These are phyloP conservation scores for Tychaedon coryphoeus DNA, from an alignment of 2,113 vertebrate species.

Conservation along the genomic window DNA sequence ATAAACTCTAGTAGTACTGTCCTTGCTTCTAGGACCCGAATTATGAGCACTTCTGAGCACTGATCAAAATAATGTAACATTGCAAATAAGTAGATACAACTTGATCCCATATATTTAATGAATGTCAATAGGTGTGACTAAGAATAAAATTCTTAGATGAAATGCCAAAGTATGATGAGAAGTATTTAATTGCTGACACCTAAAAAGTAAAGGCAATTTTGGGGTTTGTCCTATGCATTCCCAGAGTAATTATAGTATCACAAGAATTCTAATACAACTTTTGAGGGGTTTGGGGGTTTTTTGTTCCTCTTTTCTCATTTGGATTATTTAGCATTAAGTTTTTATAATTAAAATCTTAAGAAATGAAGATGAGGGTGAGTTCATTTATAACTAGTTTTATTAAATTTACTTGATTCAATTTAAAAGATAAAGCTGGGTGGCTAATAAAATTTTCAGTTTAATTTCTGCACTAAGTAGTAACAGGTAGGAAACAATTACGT, in stretches of 20 bases:
- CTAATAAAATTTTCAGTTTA: slow-evolving; percentile 45
- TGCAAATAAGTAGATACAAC: neutral
- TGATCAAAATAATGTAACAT: neutral
- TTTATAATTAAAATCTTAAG: neutral
- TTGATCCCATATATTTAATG: neutral
- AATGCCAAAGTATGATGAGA: neutral
- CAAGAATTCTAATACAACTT: neutral
- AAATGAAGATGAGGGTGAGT: neutral
- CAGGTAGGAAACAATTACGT: slow-evolving; percentile 23
- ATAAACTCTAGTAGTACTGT: neutral
- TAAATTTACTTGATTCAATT: slow-evolving; percentile 18
- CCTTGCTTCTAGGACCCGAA: neutral
- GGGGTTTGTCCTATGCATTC: neutral
- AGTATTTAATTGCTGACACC: neutral
- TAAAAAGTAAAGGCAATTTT: neutral
- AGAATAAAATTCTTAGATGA: neutral
- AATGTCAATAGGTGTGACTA: neutral
- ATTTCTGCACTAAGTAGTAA: slow-evolving; percentile 20
- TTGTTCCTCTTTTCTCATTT: neutral
- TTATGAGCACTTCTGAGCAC: neutral
- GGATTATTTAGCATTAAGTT: neutral
- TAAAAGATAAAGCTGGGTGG: slow-evolving; percentile 10
- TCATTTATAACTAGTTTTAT: slow-evolving; percentile 12
- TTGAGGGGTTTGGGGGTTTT: neutral
- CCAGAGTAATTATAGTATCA: neutral